Evolutionary conservation across 2,888 invertebrate genomes (phyloP).

Genomic region (Julus scanicus): DNA sequence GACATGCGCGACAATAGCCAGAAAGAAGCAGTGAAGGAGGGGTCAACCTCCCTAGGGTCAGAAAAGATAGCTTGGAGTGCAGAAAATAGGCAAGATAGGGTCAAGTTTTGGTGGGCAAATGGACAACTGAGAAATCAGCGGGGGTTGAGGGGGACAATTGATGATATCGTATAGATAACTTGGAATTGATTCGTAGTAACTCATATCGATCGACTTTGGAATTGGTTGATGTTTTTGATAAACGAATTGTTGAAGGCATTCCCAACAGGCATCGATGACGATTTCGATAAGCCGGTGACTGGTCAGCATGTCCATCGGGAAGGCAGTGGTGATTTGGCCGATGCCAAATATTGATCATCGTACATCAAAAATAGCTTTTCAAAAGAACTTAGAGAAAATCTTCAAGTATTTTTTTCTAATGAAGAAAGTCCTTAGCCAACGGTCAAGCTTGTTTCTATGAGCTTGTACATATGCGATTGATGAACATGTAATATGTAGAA

Average conservation of each 20-base stretch:
- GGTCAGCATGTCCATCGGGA: conserved; percentile 13
- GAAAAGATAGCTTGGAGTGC: neutral
- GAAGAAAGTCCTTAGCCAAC: too few relatives aligned
- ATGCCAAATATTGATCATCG: neutral
- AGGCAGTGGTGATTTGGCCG: neutral
- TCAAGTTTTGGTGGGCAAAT: conserved; percentile 7
- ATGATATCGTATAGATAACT: neutral
- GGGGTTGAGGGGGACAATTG: neutral
- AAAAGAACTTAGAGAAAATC: too few relatives aligned
- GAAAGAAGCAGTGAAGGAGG: neutral
- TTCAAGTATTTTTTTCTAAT: too few relatives aligned
- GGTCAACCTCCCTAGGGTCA: neutral
- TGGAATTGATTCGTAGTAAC: neutral
- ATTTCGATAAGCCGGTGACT: conserved; percentile 38
- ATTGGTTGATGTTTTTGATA: conserved; percentile 24
- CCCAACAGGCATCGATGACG: conserved; percentile 7
- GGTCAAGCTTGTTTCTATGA: too few relatives aligned
- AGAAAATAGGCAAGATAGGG: neutral
- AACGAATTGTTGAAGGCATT: neutral
- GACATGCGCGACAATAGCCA: neutral
- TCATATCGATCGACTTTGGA: neutral
- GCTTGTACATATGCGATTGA: too few relatives aligned
- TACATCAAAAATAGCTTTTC: too few relatives aligned
- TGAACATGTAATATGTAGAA: too few relatives aligned
- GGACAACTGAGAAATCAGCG: neutral